phyloP scores from a whole-genome alignment of 2,113 vertebrate species.

The Campylorhamphus procurvoides region DNA sequence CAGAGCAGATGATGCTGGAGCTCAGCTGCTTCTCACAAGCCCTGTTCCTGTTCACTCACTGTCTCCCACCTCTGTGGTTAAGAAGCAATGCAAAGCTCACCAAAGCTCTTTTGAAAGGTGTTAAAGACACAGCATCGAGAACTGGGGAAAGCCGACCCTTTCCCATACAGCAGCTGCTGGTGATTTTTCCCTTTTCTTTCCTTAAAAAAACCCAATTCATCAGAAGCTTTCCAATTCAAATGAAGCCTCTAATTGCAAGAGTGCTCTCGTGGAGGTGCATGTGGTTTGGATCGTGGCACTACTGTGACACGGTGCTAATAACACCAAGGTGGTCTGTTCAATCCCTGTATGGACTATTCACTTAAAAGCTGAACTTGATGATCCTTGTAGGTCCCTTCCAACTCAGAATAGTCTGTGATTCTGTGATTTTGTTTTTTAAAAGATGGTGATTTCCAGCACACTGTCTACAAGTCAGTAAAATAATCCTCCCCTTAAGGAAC shows the following conservation, averaged over 20 bases:
- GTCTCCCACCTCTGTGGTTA: neutral
- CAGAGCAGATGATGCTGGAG: neutral
- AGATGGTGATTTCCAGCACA: neutral
- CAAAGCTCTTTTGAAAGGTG: neutral
- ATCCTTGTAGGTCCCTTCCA: neutral
- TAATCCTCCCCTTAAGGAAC: neutral
- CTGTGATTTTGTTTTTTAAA: neutral
- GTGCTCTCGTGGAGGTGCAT: neutral
- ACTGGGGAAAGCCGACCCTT: neutral
- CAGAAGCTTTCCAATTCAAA: neutral
- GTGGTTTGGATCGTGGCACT: rapidly evolving
- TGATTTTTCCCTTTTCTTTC: neutral
- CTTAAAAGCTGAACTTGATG: too few species aligned
- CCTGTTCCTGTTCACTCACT: neutral
- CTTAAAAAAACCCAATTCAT: neutral
- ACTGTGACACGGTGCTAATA: neutral
- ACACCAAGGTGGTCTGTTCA: neutral
- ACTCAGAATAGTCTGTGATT: neutral
- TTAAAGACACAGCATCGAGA: neutral
- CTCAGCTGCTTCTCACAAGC: neutral
- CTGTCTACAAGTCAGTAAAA: neutral
- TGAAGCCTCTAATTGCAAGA: neutral
- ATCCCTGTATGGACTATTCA: neutral
- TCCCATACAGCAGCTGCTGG: neutral
- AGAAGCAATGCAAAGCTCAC: neutral